Conservation (phyloP, 1,140 invertebrate species). For the Eriocheir sinensis region DNA sequence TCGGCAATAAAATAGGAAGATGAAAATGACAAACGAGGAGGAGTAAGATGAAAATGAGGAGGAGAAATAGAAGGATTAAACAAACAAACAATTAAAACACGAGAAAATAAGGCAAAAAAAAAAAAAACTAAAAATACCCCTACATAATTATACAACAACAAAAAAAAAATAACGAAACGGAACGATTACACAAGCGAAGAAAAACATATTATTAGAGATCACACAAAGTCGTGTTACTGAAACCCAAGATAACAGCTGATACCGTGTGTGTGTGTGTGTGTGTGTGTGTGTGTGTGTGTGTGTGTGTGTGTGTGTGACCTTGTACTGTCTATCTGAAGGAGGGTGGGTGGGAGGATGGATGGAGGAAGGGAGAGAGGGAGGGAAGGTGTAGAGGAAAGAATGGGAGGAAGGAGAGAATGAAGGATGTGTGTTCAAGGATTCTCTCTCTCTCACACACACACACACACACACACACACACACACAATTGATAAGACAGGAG, state of each 20-base stretch:
- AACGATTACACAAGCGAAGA: neutral
- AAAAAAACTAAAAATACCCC: neutral
- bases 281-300: slow-evolving; percentile 19
- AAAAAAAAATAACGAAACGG: neutral
- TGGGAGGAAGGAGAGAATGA: neutral
- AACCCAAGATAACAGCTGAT: neutral
- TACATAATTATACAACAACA: neutral
- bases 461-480: slow-evolving; percentile 12
- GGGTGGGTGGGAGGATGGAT: neutral
- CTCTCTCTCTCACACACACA: slow-evolving; percentile 7
- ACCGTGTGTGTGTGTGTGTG: neutral
- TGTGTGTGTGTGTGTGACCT: neutral
- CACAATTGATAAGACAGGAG: neutral
- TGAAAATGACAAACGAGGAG: too few relatives aligned
- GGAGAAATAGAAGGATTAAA: neutral
- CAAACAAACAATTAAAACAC: neutral
- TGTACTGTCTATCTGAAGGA: neutral
- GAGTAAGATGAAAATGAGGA: too few relatives aligned
- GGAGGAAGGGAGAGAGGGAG: neutral
- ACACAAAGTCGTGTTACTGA: neutral
- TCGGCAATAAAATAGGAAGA: too few relatives aligned
- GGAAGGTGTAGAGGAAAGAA: neutral
- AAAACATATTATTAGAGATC: neutral
- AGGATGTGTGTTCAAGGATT: neutral
- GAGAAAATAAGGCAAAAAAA: neutral